phyloP scores from a whole-genome alignment of 1,140 invertebrate species.

The Drosophila elegans region DNA sequence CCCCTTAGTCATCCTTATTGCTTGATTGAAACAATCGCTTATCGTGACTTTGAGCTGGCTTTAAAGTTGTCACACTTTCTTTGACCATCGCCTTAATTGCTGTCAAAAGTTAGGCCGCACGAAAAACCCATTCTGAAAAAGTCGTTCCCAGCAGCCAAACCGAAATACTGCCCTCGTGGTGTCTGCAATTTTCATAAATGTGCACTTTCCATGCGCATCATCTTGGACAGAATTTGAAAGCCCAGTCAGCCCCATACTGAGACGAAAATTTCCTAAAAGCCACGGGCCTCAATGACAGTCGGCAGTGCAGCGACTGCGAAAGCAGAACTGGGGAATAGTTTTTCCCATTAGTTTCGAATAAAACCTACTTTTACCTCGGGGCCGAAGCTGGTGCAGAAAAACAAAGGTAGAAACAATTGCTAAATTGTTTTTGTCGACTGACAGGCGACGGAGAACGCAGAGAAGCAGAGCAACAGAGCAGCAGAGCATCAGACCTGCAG shows the following conservation, averaged over 20 bases:
- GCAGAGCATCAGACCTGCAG: slow-evolving; percentile 46
- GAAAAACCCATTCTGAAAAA: slow-evolving; percentile 40
- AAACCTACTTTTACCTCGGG: slow-evolving; percentile 72
- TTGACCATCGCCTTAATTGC: slow-evolving; percentile 53
- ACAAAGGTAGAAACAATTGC: slow-evolving; percentile 63
- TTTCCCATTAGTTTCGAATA: slow-evolving; percentile 73
- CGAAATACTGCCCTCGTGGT: slow-evolving; percentile 18
- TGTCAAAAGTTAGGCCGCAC: slow-evolving; percentile 47
- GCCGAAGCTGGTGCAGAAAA: slow-evolving; percentile 49
- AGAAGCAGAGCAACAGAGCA: slow-evolving; percentile 9
- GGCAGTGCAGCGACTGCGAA: slow-evolving; percentile 19
- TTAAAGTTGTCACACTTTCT: slow-evolving; percentile 58
- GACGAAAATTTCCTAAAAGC: slow-evolving; percentile 41
- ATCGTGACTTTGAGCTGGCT: slow-evolving; percentile 32
- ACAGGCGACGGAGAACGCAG: not conserved
- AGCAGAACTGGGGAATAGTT: slow-evolving; percentile 54
- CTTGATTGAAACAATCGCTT: slow-evolving; percentile 45
- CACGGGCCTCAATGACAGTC: slow-evolving; percentile 57
- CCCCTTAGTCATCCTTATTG: slow-evolving; percentile 11
- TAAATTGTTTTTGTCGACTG: slow-evolving; percentile 55
- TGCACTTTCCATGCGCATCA: slow-evolving; percentile 66
- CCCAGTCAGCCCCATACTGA: slow-evolving; percentile 33
- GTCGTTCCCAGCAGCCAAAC: slow-evolving; percentile 33
- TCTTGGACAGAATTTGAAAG: slow-evolving; percentile 61
- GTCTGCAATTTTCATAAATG: slow-evolving; percentile 73